Conservation (phyloP, 1,140 invertebrate genomes). For the Harlomillsia oculata region DNA sequence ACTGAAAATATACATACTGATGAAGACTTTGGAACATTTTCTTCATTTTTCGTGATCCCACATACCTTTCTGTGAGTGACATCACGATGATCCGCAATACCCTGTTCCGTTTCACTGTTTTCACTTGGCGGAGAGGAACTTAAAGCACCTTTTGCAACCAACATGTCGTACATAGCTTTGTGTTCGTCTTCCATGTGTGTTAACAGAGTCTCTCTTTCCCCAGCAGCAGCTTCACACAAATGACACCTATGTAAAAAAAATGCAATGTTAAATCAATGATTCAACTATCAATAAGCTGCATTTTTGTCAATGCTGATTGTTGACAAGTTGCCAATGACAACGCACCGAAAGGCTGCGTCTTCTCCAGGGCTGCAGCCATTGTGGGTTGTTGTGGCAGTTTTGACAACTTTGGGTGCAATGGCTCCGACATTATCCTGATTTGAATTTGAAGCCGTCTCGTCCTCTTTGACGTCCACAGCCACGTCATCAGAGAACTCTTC, state of each 20-base stretch:
- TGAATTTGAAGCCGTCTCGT: not conserved
- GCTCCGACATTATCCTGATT: not conserved
- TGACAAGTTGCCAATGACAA: too few species aligned
- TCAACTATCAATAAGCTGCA: not conserved
- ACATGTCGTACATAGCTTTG: constrained; percentile 44
- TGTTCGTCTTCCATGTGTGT: constrained; percentile 49
- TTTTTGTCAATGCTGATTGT: too few species aligned
- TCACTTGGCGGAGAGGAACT: constrained; percentile 28
- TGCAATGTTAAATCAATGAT: not conserved
- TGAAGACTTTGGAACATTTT: not conserved
- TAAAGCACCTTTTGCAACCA: constrained; percentile 68
- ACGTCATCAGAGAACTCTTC: constrained; percentile 2
- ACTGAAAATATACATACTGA: not conserved
- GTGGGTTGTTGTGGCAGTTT: not conserved
- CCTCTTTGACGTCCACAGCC: constrained; percentile 32
- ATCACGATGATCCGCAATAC: constrained; percentile 14
- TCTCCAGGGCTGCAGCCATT: constrained; percentile 26
- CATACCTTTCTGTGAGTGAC: constrained; percentile 28
- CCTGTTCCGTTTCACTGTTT: constrained; percentile 25
- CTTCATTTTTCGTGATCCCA: not conserved
- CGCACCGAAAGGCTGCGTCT: constrained; percentile 32
- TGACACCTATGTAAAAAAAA: constrained; percentile 71
- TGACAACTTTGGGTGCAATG: not conserved
- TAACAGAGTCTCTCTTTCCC: constrained; percentile 63
- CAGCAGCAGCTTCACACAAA: constrained; percentile 76